Evolutionary conservation across 2,113 vertebrate genomes (phyloP).

Genomic region (Litocranius walleri): DNA sequence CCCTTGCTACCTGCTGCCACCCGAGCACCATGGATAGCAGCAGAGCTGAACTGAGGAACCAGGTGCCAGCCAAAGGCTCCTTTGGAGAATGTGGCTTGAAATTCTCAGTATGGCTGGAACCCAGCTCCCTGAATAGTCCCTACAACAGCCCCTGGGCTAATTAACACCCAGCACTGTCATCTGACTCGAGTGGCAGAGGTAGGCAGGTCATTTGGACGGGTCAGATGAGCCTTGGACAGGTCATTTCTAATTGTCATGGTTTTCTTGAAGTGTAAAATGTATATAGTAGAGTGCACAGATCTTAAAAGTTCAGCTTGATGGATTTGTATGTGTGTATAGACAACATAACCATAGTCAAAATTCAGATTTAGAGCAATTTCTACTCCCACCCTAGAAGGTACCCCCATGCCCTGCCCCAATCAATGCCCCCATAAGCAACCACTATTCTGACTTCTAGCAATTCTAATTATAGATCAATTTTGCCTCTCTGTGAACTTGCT

Average conservation of each 20-base stretch:
- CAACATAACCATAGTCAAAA: not conserved
- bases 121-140: not conserved
- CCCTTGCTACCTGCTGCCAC: not conserved
- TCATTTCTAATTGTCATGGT: not conserved
- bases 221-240: not conserved
- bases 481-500: not conserved
- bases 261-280: not conserved
- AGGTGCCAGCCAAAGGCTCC: not conserved
- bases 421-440: not conserved
- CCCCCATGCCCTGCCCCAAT: not conserved
- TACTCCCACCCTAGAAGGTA: not conserved
- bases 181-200: not conserved
- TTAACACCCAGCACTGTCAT: not conserved
- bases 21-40: not conserved
- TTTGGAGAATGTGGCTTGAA: not conserved
- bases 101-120: not conserved
- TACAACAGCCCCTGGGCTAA: not conserved
- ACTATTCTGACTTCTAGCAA: not conserved
- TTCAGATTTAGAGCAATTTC: not conserved
- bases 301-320: not conserved
- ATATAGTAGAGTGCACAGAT: not conserved
- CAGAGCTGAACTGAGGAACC: not conserved
- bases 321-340: not conserved
- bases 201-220: not conserved
- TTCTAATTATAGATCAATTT: not conserved